Evolutionary conservation across 2,888 invertebrate genomes (phyloP), one percentile per base, ranked within the genome.

Genomic region (Vesta saturnalis): DNA sequence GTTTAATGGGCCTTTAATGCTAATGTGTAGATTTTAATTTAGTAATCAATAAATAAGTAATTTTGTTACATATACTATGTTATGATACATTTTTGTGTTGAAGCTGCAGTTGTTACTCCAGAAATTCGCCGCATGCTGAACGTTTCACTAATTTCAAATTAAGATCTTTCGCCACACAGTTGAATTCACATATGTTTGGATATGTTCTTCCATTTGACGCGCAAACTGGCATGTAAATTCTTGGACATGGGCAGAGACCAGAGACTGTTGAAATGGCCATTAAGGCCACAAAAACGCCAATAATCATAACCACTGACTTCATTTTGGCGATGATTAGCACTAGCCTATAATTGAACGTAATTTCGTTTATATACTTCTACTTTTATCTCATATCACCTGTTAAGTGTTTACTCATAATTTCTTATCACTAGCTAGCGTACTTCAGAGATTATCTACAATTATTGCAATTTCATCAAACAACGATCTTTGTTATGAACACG

Each of bases 371-470:
- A 52, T 52, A 52, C 2, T 19, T 15, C 12, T 19, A 52, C 18
- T 39, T 6, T 35, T 35, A 35, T 57, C 56, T 57, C n/a, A 14
- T 23, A 22, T 52, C 52, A 52, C 6, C 15, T 18, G 2, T 12
- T 39, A 56, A 57, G 15, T 12, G 16, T 59, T 47, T 64, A 8
- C 46, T 61, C 12, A 60, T 4, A 62, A 18, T 59, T 65, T 69
- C 56, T 67, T 73, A 35, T 71, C 70, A 63, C 22, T 62, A 35
- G n/a, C 64, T 19, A 39, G n/a, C n/a, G n/a, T n/a, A 39, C 55
- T 72, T 76, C 94, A 85, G 70, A 92, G 85, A 79, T 87, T 91
- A 72, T 94, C 92, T 0, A 92, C 89, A 63, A 90, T 84, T 60
- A 87, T 85, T 0, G 90, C 87, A 64, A 94, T 85, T 14, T 86